These are phyloP conservation scores for Ammodytes dubius DNA, from an alignment of 2,113 vertebrate species.

Conservation along the genomic window DNA sequence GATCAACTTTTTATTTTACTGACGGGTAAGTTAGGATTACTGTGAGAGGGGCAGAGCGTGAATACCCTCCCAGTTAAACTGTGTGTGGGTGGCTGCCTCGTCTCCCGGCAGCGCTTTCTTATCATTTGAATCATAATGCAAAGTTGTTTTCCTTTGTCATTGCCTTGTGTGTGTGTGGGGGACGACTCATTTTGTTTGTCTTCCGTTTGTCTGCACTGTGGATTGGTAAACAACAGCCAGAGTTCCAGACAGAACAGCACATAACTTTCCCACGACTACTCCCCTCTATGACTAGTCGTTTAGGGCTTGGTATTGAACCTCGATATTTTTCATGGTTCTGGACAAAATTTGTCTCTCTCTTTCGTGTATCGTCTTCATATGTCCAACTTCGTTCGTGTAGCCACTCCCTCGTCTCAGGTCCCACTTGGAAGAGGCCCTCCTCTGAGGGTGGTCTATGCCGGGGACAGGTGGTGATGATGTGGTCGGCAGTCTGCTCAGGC, in stretches of 20 bases:
- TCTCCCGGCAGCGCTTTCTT: conserved; percentile 41
- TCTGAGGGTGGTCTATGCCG: too few species aligned
- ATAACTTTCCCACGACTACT: not conserved
- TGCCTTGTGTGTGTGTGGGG: not conserved
- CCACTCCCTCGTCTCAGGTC: too few species aligned
- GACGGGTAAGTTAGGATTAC: not conserved
- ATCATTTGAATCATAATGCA: conserved; percentile 55
- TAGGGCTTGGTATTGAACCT: not conserved
- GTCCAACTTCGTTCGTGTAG: too few species aligned
- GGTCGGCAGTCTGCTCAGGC: too few species aligned
- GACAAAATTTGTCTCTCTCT: not conserved
- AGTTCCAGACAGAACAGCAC: not conserved
- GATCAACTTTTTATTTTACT: not conserved
- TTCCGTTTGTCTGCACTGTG: conserved; percentile 11
- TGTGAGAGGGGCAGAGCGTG: not conserved
- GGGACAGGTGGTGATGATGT: too few species aligned
- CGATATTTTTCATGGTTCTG: not conserved
- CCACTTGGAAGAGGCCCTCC: too few species aligned
- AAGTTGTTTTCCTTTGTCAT: conserved; percentile 39
- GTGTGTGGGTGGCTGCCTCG: conserved; percentile 27
- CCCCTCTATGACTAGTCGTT: conserved; percentile 2
- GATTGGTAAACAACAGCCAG: conserved; percentile 15
- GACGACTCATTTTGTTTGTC: conserved; percentile 30
- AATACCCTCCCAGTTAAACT: not conserved
- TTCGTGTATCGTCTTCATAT: too few species aligned